These are phyloP conservation scores for Drosophila punjabiensis DNA, from an alignment of 1,140 invertebrate genomes.

Conservation along the genomic window DNA sequence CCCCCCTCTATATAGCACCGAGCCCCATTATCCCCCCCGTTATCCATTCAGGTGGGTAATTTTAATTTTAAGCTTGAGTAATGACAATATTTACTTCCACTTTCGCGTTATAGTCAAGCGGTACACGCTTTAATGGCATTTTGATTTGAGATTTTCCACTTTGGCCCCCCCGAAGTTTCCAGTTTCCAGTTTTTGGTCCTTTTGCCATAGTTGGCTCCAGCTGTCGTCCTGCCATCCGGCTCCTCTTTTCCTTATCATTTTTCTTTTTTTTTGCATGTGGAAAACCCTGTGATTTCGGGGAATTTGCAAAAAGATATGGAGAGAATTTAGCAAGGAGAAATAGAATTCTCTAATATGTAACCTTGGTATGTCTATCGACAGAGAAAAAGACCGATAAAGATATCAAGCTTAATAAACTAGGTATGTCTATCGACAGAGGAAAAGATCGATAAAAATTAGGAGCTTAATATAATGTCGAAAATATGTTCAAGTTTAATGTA, in stretches of 20 bases:
- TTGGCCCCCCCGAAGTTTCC: conserved; percentile 16
- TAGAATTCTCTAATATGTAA: too few relatives aligned
- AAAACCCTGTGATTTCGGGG: neutral
- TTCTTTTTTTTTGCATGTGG: conserved; percentile 21
- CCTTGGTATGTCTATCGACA: too few relatives aligned
- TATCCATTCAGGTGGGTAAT: conserved; percentile 79
- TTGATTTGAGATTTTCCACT: conserved; percentile 76
- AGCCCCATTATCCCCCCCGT: conserved; percentile 24
- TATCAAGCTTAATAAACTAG: too few relatives aligned
- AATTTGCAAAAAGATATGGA: neutral
- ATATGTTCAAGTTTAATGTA: too few relatives aligned
- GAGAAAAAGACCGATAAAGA: too few relatives aligned
- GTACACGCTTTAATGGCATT: conserved; percentile 82
- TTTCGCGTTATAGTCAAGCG: conserved; percentile 69
- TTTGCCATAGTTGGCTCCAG: conserved; percentile 34
- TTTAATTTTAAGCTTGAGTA: conserved; percentile 85
- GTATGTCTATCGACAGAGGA: too few relatives aligned
- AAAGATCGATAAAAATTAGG: too few relatives aligned
- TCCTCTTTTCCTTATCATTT: neutral
- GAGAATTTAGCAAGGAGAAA: too few relatives aligned
- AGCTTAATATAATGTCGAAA: too few relatives aligned
- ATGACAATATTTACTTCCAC: conserved; percentile 85
- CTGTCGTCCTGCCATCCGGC: conserved; percentile 19
- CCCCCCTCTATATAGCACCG: neutral
- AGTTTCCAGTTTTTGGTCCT: neutral